Percentiles rank a stretch among this genome's conserved stretches.
phyloP scores from a whole-genome alignment of 2,888 invertebrate genomes.

The Heteromyza rotundicornis region DNA sequence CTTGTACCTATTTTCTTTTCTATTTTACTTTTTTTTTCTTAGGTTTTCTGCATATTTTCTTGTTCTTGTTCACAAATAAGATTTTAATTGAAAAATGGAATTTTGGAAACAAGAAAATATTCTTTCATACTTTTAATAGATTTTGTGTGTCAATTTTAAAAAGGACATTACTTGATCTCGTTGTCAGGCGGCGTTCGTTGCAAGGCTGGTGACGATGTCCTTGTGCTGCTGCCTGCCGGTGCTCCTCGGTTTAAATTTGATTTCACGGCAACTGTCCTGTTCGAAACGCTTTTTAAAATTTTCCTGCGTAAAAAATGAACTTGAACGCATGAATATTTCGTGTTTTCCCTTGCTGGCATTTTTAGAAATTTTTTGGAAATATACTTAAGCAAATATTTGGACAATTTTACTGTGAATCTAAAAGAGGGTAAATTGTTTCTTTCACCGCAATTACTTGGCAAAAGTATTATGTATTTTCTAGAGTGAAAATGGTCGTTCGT shows the following conservation, averaged over 20 bases:
- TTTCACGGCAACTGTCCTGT: conserved; percentile 28
- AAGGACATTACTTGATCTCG: conserved; percentile 9
- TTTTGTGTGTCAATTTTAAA: background rate
- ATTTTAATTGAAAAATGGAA: conserved; percentile 5
- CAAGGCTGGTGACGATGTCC: too few species aligned
- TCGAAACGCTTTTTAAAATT: conserved; percentile 35
- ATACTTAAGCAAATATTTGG: conserved; percentile 25
- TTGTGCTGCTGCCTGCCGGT: conserved; percentile 6
- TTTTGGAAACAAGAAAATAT: conserved; percentile 24
- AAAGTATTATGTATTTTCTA: background rate
- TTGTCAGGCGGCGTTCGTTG: conserved; percentile 14
- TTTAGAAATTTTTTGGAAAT: conserved; percentile 27
- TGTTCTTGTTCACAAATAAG: too few species aligned
- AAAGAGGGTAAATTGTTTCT: too few species aligned
- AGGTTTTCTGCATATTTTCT: conserved; percentile 18
- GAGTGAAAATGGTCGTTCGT: background rate
- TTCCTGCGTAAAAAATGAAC: conserved; percentile 61
- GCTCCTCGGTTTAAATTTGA: conserved; percentile 25
- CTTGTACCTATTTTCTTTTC: background rate
- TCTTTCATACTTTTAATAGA: conserved; percentile 4
- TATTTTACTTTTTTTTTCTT: conserved; percentile 3
- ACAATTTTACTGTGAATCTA: background rate
- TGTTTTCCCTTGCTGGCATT: conserved; percentile 37
- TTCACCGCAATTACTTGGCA: too few species aligned
- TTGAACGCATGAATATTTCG: conserved; percentile 57